Conservation (phyloP, 1,140 invertebrate species). For the Asobara japonica region DNA sequence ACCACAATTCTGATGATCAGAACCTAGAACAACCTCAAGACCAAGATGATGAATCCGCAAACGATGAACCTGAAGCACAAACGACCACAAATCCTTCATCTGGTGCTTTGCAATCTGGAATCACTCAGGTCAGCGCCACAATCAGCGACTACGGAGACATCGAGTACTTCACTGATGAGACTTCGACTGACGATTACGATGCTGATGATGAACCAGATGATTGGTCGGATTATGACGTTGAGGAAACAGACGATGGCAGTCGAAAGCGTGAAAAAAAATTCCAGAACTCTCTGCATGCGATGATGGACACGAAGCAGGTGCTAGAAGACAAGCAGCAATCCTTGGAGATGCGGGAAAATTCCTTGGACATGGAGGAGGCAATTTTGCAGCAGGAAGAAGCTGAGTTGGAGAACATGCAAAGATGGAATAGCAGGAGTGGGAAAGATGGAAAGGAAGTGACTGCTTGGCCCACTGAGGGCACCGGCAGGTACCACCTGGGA, state of each 20-base stretch:
- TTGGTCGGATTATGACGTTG: background rate
- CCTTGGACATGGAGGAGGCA: constrained; percentile 18
- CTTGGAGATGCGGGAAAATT: constrained; percentile 22
- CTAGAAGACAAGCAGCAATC: constrained; percentile 12
- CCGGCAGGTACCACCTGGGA: constrained; percentile 19
- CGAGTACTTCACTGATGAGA: constrained; percentile 1
- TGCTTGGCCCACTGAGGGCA: constrained; percentile 12
- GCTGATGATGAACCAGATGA: background rate
- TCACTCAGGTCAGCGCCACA: too few species aligned
- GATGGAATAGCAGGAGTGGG: background rate
- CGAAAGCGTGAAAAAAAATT: background rate
- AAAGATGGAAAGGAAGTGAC: background rate
- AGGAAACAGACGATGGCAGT: background rate
- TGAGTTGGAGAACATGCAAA: background rate
- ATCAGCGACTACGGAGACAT: constrained; percentile 18
- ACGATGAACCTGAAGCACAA: background rate
- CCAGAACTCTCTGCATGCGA: background rate
- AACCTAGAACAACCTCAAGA: background rate
- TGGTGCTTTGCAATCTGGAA: too few species aligned
- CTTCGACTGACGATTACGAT: background rate
- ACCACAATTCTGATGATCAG: background rate
- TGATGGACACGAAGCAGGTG: constrained; percentile 11
- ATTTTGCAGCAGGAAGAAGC: background rate
- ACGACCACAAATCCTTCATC: background rate
- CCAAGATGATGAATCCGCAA: background rate